Base-by-base conservation (phyloP, 2,113 vertebrate genomes). In the Peucedramus taeniatus region DNA sequence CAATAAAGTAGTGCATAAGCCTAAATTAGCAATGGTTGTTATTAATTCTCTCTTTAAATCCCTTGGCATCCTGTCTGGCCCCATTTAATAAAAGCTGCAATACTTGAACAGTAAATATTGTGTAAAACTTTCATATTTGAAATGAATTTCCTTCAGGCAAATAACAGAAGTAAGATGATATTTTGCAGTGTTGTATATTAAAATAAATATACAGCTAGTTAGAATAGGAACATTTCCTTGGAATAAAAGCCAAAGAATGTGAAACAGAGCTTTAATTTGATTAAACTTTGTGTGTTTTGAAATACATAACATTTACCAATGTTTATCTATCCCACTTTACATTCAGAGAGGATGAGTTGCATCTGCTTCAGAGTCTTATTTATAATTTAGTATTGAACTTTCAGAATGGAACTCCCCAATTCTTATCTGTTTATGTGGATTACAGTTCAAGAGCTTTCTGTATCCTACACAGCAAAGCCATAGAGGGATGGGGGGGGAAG, bases 131-230 rank as follows among this genome's bases (percentile, higher is more conserved):
- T 97, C 90, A 92, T 96, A 97, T 96, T 90, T 95, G 95, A 97
- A 97, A 97, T 98, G 53, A 97, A 95, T 93, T 92, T 96, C 89
- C 88, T 97, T 95, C 87, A 78, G 96, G 89, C 91, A 97, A 97
- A 97, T 95, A 97, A 82, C 93, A 96, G 56, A 87, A 97, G 95
- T 68, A 96, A 96, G 82, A 97, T 94, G 82, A 88, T 97, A 95
- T 95, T 97, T 97, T 96, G 88, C 76, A 83, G 66, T 68, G 47
- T 95, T 97, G 87, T 96, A 75, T 97, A 95, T 96, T 97, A 96
- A 94, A 96, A 93, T 94, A 97, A 97, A 94, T 93, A 97, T 60
- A 92, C 76, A 94, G 68, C 60, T 79, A 47, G 61, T 89, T 97
- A 88, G 83, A 97, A 76, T 93, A 50, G 75, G 91, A 94, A 92